Evolutionary conservation across 1,140 invertebrate genomes (phyloP).

Genomic region (Micrasema longulum): DNA sequence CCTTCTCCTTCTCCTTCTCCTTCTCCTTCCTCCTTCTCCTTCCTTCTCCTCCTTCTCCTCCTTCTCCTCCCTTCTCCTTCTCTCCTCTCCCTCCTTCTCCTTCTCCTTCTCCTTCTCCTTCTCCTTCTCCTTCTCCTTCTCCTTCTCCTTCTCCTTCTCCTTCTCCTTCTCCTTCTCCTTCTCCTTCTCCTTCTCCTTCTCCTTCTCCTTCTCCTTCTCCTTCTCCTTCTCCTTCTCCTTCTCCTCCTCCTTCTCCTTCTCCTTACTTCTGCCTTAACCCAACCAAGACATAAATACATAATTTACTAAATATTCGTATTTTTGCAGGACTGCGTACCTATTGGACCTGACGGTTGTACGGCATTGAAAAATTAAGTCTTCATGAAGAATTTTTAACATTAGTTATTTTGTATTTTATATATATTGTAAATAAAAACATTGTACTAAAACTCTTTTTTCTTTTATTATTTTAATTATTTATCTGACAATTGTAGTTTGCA

Average conservation of each 20-base stretch:
- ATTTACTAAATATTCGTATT: too few relatives aligned
- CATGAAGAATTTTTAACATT: too few relatives aligned
- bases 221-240: conserved; percentile 55
- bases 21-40: background rate
- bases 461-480: too few relatives aligned
- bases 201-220: conserved; percentile 47
- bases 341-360: too few relatives aligned
- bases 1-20: background rate
- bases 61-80: conserved; percentile 41
- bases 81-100: conserved; percentile 1
- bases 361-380: too few relatives aligned
- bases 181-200: conserved; percentile 57
- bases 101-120: conserved; percentile 1
- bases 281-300: too few relatives aligned
- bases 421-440: too few relatives aligned
- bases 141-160: conserved; percentile 41
- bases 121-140: conserved; percentile 1
- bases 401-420: too few relatives aligned
- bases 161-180: conserved; percentile 54
- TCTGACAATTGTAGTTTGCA: too few relatives aligned
- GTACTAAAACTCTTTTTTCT: too few relatives aligned
- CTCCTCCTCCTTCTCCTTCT: background rate
- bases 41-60: conserved; percentile 50
- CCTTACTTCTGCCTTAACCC: too few relatives aligned
- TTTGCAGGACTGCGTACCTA: too few relatives aligned